Percentiles rank a stretch among this genome's conserved stretches.
Conservation (phyloP, 2,113 vertebrate genomes). For the Machaerirhynchus nigripectus region DNA sequence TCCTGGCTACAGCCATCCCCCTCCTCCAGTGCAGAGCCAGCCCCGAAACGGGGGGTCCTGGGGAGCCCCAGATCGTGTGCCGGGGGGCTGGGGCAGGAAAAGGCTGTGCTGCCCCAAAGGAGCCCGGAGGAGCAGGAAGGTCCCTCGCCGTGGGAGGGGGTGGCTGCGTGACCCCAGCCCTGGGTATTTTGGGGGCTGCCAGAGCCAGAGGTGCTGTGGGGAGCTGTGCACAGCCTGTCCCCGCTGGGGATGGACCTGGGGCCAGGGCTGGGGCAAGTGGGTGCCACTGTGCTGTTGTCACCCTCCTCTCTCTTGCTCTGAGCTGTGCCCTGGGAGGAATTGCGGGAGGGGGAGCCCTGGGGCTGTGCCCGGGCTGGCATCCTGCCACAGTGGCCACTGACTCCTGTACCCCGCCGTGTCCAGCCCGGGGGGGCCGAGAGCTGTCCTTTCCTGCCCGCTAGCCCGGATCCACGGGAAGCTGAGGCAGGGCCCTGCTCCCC, state of each 20-base stretch:
- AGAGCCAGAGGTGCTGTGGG: neutral
- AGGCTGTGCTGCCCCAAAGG: neutral
- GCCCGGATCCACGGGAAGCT: neutral
- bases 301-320: neutral
- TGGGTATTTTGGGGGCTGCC: neutral
- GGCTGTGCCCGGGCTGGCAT: neutral
- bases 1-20: neutral
- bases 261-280: neutral
- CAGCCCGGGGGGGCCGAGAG: neutral
- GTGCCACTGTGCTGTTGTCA: neutral
- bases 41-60: neutral
- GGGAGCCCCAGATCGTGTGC: neutral
- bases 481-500: neutral
- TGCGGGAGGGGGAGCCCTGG: rapidly evolving
- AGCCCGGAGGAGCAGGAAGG: neutral
- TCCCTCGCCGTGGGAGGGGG: rapidly evolving
- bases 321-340: neutral
- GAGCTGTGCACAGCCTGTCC: neutral
- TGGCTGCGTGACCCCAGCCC: neutral
- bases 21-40: neutral
- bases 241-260: neutral
- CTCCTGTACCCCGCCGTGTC: rapidly evolving
- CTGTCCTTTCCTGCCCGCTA: neutral
- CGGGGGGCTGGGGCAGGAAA: neutral
- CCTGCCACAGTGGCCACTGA: rapidly evolving